Percentiles rank a stretch among this genome's conserved stretches.
Evolutionary conservation across 2,113 vertebrate genomes (phyloP).

Genomic region (Crotalus viridis): DNA sequence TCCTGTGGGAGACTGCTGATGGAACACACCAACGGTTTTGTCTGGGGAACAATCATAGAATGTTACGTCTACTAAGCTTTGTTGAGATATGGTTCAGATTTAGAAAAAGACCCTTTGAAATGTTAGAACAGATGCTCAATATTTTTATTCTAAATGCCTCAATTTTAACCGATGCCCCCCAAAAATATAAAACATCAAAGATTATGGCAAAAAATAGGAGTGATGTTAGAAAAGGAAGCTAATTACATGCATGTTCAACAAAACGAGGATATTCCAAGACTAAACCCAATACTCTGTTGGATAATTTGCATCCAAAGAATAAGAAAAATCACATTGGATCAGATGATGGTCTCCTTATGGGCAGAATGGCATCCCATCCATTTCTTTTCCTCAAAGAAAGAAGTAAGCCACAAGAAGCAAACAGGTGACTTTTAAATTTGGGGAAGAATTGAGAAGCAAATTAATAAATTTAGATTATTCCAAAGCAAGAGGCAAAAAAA

Average conservation of each 20-base stretch:
- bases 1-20: slow-evolving; percentile 80
- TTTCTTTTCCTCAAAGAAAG: background rate
- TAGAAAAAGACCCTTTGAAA: background rate
- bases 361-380: background rate
- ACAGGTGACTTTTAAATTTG: background rate
- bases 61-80: fast-evolving
- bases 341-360: background rate
- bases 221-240: background rate
- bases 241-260: background rate
- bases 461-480: background rate
- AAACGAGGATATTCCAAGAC: background rate
- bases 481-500: background rate
- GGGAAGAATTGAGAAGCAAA: background rate
- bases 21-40: slow-evolving; percentile 87
- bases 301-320: background rate
- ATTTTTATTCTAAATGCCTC: background rate
- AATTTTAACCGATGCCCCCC: background rate
- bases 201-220: background rate
- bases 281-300: background rate
- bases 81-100: background rate
- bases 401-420: background rate
- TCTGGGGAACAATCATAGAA: slow-evolving; percentile 67
- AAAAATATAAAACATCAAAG: background rate
- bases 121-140: background rate
- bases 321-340: background rate